Evolutionary conservation across 92 coral and sea anemone genomes (phyloP), one percentile per base, ranked within the genome.

Genomic region (Porites rus): DNA sequence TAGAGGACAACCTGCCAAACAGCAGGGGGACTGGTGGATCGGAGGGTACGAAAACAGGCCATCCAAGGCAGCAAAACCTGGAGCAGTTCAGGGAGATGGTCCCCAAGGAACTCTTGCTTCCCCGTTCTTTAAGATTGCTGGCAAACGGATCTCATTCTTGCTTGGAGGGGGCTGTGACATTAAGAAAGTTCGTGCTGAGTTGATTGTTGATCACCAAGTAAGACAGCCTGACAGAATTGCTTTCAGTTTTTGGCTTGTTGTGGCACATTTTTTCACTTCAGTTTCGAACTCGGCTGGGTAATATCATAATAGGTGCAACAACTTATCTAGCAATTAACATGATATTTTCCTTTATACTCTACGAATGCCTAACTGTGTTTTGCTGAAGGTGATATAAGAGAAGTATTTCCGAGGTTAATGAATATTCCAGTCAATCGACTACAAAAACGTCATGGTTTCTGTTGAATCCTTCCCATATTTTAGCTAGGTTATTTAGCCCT

Each of bases 21-120:
- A 81, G 14, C 78, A 83, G 17, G 94, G 94, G 1, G 74, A 83
- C 78, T 91, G 91, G 91, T 91, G 94, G 94, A 88, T 91, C 38
- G 94, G 94, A 21, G 91, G 92, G 7, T 51, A 7, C 46, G 90
- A 91, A 59, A 80, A 88, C 51, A 77, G 94, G 10, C 90, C 92
- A 77, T 77, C 62, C 24, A 18, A 78, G 52, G 79, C 91, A 13
- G 13, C 22, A 14, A 53, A 87, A 0, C 88, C 91, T 4, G 94
- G 92, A 5, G 16, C 17, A 5, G n/a, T 21, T 2, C 86, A 88
- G 61, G 90, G 90, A 8, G 94, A 92, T 61, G 66, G 62, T n/a
- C 88, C 82, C n/a, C 77, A 79, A 51, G 92, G 94, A 19, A 84
- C 94, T 1, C 78, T 92, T 65, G 88, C 94, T 24, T 88, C 92